A percentile compares a stretch with the other conserved stretches of the same genome.
phyloP scores from a whole-genome alignment of 2,113 vertebrate genomes.

The Melanotaenia duboulayi region DNA sequence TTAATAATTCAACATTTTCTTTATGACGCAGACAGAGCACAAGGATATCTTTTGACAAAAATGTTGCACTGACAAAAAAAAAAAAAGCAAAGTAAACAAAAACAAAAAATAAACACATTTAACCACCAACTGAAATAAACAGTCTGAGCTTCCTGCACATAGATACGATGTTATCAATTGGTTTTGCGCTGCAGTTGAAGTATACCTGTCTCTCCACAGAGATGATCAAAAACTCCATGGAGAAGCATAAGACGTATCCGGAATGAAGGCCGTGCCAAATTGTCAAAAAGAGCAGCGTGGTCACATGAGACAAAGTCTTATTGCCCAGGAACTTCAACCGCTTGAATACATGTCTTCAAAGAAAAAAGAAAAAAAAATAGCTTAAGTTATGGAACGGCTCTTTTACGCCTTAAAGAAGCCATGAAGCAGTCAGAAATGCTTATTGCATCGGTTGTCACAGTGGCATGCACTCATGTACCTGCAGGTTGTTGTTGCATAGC shows the following conservation, averaged over 20 bases:
- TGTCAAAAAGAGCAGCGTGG: conserved; percentile 90
- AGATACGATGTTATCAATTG: neutral
- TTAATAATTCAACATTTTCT: neutral
- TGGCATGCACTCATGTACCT: conserved; percentile 23
- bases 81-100: neutral
- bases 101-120: neutral
- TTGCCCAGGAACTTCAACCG: conserved; percentile 93
- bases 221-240: conserved; percentile 96
- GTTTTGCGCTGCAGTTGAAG: neutral
- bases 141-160: neutral
- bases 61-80: too few species aligned
- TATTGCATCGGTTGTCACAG: conserved; percentile 11
- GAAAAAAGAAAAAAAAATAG: neutral
- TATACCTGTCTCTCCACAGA: conserved; percentile 91
- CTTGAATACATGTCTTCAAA: conserved; percentile 91
- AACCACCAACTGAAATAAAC: neutral
- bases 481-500: conserved; percentile 63
- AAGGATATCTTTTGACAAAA: neutral
- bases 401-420: neutral
- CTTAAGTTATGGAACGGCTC: neutral
- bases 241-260: conserved; percentile 96
- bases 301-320: conserved; percentile 90
- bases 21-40: neutral
- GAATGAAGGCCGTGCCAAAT: conserved; percentile 97
- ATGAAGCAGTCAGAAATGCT: neutral